Evolutionary conservation across 2,113 vertebrate species (phyloP).

Genomic region (Cyanoderma ruficeps): DNA sequence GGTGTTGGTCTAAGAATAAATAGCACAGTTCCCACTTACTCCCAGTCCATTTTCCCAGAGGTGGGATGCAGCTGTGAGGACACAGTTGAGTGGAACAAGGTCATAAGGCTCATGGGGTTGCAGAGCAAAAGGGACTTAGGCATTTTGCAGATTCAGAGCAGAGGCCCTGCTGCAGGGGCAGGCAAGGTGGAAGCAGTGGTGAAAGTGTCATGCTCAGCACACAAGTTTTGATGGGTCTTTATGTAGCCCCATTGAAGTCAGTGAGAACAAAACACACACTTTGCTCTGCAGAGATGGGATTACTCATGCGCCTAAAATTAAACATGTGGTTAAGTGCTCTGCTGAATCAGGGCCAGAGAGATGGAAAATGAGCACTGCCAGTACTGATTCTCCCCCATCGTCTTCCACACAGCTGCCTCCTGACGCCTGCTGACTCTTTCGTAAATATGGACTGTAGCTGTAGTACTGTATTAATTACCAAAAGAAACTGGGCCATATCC

Average conservation of each 20-base stretch:
- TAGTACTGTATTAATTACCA: conserved; percentile 37
- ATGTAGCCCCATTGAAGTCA: conserved; percentile 33
- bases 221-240: neutral
- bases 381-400: conserved; percentile 46
- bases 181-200: neutral
- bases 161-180: neutral
- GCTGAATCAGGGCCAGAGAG: conserved; percentile 61
- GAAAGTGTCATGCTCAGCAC: neutral
- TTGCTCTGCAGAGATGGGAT: conserved; percentile 50
- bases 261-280: neutral
- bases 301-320: conserved; percentile 67
- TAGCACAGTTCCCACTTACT: neutral
- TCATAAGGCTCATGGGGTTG: neutral
- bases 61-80: neutral
- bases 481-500: neutral
- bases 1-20: neutral
- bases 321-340: conserved; percentile 70
- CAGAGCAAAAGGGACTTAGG: neutral
- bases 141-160: neutral
- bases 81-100: neutral
- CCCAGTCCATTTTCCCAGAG: neutral
- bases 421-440: conserved; percentile 43
- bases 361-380: conserved; percentile 58
- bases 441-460: conserved; percentile 29
- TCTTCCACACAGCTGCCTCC: conserved; percentile 61